These are phyloP conservation scores for Littorina saxatilis DNA, from an alignment of 1,140 invertebrate species.

Conservation along the genomic window DNA sequence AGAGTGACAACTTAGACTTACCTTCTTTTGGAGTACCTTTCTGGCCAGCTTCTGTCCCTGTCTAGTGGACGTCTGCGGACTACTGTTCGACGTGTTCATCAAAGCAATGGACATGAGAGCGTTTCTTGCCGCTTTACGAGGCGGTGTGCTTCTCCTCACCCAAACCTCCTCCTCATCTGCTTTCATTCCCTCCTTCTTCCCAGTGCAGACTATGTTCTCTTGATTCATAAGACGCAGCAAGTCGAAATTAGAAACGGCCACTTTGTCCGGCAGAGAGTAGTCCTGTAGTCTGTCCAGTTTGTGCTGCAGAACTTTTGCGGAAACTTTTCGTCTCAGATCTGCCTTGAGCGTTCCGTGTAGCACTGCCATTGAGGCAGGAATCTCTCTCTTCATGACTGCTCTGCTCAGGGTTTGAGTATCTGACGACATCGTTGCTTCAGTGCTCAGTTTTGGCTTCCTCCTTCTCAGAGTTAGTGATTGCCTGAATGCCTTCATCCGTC, in stretches of 20 bases:
- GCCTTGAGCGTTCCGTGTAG: background rate
- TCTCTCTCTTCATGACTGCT: background rate
- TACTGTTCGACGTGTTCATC: background rate
- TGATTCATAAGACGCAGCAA: background rate
- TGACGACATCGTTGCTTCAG: background rate
- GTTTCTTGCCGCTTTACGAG: background rate
- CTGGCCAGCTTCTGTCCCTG: background rate
- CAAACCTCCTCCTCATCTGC: background rate
- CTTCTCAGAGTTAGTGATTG: background rate
- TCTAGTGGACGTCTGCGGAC: slow-evolving; percentile 14
- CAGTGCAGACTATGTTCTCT: background rate
- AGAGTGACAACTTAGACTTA: no score
- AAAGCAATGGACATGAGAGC: background rate
- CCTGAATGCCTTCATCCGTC: background rate
- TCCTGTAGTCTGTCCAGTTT: background rate
- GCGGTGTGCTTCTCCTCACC: slow-evolving; percentile 3
- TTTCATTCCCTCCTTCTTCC: background rate
- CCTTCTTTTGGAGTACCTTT: background rate
- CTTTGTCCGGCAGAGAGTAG: background rate
- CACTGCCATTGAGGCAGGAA: background rate
- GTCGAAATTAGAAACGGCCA: background rate
- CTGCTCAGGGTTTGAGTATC: background rate
- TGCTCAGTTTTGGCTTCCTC: background rate
- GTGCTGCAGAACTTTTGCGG: background rate
- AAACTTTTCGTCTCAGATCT: background rate